Conservation (phyloP, 2,113 vertebrate genomes). For the Tragelaphus strepsiceros region DNA sequence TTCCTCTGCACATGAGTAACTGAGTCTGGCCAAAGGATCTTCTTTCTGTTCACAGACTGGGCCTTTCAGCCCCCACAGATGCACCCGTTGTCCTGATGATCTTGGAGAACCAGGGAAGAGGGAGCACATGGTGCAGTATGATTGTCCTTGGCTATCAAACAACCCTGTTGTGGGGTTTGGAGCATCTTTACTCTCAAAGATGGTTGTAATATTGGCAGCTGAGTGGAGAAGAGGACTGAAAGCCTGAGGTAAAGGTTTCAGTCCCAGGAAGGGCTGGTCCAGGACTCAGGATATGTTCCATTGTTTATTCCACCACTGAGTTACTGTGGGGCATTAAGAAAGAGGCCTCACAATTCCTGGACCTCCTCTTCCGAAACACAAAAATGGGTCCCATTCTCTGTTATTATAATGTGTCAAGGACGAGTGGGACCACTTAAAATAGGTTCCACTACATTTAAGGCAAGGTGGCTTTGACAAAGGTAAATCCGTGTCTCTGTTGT, state of each 20-base stretch:
- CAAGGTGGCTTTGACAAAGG: conserved; percentile 19
- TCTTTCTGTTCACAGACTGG: background rate
- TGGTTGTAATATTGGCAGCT: background rate
- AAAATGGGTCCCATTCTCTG: background rate
- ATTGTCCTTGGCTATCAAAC: too few relatives aligned
- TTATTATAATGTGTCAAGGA: background rate
- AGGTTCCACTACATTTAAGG: background rate
- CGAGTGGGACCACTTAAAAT: background rate
- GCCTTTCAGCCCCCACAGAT: background rate
- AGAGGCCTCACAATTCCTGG: background rate
- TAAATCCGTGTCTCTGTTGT: background rate
- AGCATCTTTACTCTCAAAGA: background rate
- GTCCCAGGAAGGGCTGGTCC: background rate
- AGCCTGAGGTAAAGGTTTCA: background rate
- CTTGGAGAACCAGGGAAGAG: background rate
- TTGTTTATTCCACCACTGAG: background rate
- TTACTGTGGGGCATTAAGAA: background rate
- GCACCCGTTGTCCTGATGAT: background rate
- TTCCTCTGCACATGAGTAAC: background rate
- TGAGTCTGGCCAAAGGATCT: background rate
- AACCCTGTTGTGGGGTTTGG: background rate
- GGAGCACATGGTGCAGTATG: rapidly evolving
- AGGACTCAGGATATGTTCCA: background rate
- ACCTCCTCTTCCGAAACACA: background rate
- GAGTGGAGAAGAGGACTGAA: background rate